Evolutionary conservation across 2,888 invertebrate genomes (phyloP), one percentile per base, ranked within the genome.

Genomic region (Orthosia gracilis): DNA sequence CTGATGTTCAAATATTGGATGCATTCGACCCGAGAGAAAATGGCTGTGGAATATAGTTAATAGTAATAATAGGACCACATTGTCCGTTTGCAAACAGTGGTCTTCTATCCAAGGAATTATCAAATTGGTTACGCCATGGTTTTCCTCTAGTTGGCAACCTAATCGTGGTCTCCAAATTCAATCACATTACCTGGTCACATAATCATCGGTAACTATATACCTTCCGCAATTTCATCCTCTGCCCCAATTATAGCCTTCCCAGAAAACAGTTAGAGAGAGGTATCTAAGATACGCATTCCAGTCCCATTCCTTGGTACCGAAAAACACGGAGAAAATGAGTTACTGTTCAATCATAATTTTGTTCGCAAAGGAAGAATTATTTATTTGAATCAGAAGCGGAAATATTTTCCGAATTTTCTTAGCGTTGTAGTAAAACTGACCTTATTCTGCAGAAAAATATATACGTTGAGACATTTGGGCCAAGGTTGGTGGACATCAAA

Each of bases 291-390:
- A 73, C 47, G 64, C 64, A 76, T 67, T 78, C 54, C 59, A 31
- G 62, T 71, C 65, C 26, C 26, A 52, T 63, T 73, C 4, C 47
- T 26, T 31, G 13, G 18, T 45, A 50, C 31, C 31, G 17, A 40
- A 67, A 64, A 58, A 70, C 68, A 78, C 15, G 59, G 31, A 49
- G 69, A 21, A 73, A 84, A 82, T 70, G 68, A 82, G 82, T 71
- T 66, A 82, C 66, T 50, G 69, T 73, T 73, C 75, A 75, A 77
- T 86, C 75, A 85, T 86, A 79, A 79, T 82, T 78, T 72, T 26
- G 61, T 45, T 69, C 12, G 21, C 73, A 70, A 80, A 80, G 66
- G 31, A 71, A 73, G 54, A 72, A 80, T 72, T 77, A 75, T 78
- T 80, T 78, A 78, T 78, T 77, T 50, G 74, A 82, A 66, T 69